Conservation (phyloP, 2,888 invertebrate species). For the Apodemia mormo region DNA sequence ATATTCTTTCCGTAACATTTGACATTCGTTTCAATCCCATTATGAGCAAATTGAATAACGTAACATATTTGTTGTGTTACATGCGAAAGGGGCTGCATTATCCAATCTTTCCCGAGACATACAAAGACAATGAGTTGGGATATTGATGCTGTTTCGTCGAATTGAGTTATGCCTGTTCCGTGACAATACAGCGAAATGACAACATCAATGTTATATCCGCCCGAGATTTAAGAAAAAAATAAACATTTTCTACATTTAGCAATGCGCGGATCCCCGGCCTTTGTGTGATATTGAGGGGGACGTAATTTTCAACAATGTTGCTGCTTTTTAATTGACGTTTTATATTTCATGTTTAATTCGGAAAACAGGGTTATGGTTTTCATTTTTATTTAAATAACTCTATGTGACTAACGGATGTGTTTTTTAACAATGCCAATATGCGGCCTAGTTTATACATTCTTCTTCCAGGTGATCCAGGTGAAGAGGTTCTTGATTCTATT, state of each 20-base stretch:
- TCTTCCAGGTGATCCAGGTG: too few relatives aligned
- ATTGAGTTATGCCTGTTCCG: slow-evolving; percentile 40
- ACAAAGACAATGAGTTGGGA: slow-evolving; percentile 58
- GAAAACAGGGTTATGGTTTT: neutral
- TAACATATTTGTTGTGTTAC: neutral
- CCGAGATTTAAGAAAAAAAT: slow-evolving; percentile 33
- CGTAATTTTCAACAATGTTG: slow-evolving; percentile 7
- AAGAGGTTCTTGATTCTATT: too few relatives aligned
- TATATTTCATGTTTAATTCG: slow-evolving; percentile 13
- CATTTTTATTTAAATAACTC: neutral
- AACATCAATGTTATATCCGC: slow-evolving; percentile 36
- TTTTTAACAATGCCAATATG: too few relatives aligned
- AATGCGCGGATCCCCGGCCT: neutral
- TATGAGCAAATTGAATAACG: slow-evolving; percentile 15
- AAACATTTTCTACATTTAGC: slow-evolving; percentile 24
- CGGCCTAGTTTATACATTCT: too few relatives aligned
- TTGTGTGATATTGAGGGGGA: neutral
- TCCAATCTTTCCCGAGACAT: slow-evolving; percentile 55
- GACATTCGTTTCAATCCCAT: neutral
- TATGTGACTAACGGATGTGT: too few relatives aligned
- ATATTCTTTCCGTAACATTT: slow-evolving; percentile 4
- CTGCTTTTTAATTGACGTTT: slow-evolving; percentile 12
- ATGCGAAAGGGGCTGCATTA: slow-evolving; percentile 46
- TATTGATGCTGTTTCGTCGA: slow-evolving; percentile 51
- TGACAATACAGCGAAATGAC: slow-evolving; percentile 34